A percentile compares a stretch with the other conserved stretches of the same genome.
phyloP scores from a whole-genome alignment of 92 coral and sea anemone species.

The Zoanthus solanderi region DNA sequence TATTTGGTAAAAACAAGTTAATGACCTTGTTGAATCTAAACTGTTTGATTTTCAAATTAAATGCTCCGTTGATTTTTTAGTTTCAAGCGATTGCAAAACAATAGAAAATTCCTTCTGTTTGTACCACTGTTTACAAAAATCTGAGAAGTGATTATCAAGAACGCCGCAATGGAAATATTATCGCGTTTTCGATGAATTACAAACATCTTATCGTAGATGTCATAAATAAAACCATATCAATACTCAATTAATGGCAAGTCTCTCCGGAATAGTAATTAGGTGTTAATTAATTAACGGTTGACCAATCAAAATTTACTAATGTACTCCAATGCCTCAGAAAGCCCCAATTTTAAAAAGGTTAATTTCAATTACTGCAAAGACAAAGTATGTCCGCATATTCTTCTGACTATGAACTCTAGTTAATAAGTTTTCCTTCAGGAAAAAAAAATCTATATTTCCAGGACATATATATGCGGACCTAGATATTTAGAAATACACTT shows the following conservation, averaged over 20 bases:
- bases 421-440: too few species aligned
- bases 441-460: too few species aligned
- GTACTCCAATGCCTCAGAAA: background rate
- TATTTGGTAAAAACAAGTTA: too few species aligned
- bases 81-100: background rate
- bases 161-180: background rate
- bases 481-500: too few species aligned
- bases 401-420: background rate
- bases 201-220: background rate
- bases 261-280: background rate
- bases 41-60: too few species aligned
- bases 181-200: background rate
- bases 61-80: background rate
- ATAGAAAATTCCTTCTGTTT: background rate
- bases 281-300: conserved; percentile 5
- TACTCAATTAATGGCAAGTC: background rate
- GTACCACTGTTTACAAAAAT: background rate
- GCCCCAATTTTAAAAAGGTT: background rate
- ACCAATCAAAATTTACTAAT: background rate
- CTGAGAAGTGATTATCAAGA: background rate
- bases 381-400: background rate
- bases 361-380: background rate
- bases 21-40: too few species aligned
- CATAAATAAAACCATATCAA: background rate
- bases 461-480: too few species aligned